Evolutionary conservation across 2,797 vertebrate species (phyloP), one percentile per base, ranked within the genome.

Genomic region (Macrochelys suwanniensis): DNA sequence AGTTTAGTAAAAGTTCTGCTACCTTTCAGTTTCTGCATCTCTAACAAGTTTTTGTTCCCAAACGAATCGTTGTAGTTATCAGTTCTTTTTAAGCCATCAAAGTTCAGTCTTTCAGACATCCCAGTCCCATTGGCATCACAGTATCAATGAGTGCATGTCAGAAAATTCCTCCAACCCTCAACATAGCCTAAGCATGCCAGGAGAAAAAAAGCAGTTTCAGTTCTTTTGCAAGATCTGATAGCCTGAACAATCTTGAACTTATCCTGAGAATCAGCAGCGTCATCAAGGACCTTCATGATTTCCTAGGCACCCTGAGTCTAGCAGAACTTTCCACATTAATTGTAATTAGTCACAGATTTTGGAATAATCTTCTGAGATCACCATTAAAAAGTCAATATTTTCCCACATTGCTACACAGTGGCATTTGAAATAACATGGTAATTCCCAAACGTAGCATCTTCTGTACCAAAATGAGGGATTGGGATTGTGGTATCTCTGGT

Each of bases 311-410:
- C 47, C 37, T 65, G 49, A 80, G 45, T 77, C 86, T 89, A 89
- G 80, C 56, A 97, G 89, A 96, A 94, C 82, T 94, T 94, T 95
- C 89, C 92, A 90, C 84, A 90, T 95, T 94, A 84, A 87, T 97
- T 93, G 94, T 96, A 96, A 94, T 96, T 96, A 83, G 80, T 47
- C 77, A 42, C 50, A 88, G 78, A 76, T 84, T 96, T 91, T 92
- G 25, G 15, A 95, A 92, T 90, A 89, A 93, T 90, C 89, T 71
- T 5, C 10, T 89, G 90, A 91, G 86, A 88, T 90, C 92, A 90
- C 74, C 45, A 49, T 90, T 89, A 87, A 95, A 96, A 89, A 11
- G 19, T 90, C 92, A 53, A 19, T 93, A 37, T 96, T 95, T 96
- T 82, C 77, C 71, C 54, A 11, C 16, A 1, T 94, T 95, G 91